These are phyloP conservation scores for Napeogenes inachia DNA, from an alignment of 2,888 invertebrate species.

Conservation along the genomic window DNA sequence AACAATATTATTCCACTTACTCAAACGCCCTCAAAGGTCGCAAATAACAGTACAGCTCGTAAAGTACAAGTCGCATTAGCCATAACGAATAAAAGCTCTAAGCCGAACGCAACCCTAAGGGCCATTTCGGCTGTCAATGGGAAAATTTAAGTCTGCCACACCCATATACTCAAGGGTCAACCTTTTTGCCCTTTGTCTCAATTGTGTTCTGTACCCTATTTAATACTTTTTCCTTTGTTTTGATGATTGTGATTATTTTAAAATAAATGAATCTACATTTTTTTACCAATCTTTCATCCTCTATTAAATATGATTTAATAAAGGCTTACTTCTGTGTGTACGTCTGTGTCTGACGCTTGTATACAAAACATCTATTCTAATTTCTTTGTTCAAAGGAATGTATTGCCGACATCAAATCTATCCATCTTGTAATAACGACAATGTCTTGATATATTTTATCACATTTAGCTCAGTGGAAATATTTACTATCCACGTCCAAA, in stretches of 20 bases:
- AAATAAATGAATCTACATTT: slow-evolving; percentile 1
- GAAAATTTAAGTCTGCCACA: slow-evolving; percentile 75
- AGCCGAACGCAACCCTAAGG: slow-evolving; percentile 69
- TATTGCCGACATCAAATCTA: slow-evolving; percentile 58
- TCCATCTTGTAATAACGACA: slow-evolving; percentile 73
- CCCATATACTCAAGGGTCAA: slow-evolving; percentile 76
- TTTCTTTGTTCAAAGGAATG: slow-evolving; percentile 54
- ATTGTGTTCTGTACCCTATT: slow-evolving; percentile 43
- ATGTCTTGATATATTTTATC: slow-evolving; percentile 75
- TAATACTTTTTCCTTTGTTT: slow-evolving; percentile 37
- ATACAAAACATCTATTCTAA: slow-evolving; percentile 53
- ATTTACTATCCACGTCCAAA: slow-evolving; percentile 57
- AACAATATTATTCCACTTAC: slow-evolving; percentile 17
- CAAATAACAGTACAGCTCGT: slow-evolving; percentile 70
- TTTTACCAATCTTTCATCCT: slow-evolving; percentile 16
- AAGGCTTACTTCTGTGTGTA: slow-evolving; percentile 40
- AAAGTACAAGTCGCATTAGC: slow-evolving; percentile 74
- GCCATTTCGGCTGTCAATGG: slow-evolving; percentile 77
- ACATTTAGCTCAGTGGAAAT: slow-evolving; percentile 70
- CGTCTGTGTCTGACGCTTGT: slow-evolving; percentile 36
- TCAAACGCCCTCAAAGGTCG: slow-evolving; percentile 50
- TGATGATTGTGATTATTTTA: neutral
- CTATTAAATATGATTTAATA: slow-evolving; percentile 43
- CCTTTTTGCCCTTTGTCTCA: slow-evolving; percentile 72
- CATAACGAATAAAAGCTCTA: slow-evolving; percentile 77